Base-by-base conservation (phyloP, 2,113 vertebrate species). In the Oryctolagus cuniculus region DNA sequence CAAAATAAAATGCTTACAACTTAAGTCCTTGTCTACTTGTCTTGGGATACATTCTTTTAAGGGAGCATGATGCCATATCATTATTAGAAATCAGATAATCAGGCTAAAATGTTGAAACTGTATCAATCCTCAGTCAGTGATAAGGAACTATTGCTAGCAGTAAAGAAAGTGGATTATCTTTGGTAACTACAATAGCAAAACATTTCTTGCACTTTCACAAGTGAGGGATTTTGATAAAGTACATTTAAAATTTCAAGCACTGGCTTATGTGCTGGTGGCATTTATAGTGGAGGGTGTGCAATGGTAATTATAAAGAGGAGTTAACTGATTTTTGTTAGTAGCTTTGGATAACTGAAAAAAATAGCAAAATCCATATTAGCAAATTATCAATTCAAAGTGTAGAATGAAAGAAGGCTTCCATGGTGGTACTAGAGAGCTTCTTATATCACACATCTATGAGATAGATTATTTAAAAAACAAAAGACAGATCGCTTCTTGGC, bases 241-340 rank as follows among this genome's bases (percentile, higher is more conserved):
- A 13, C 29, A 74, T 2, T 13, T 4, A 82, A 49, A 91, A 61
- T 38, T 17, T 6, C 29, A 51, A 49, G 13, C 17, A 67, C 29
- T 22, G 17, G 16, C 27, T 58, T 53, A 74, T 44, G 25, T 5
- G 55, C 7, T 80, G 27, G 34, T 74, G 12, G 0, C 5, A 25
- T 8, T 25, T 31, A 49, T 6, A 5, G 17, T 34, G 16, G 10
- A 10, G 6, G 34, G 2, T 1, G 7, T 21, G 27, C 2, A 64
- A 53, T 64, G 11, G n/a, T 36, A 93, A 72, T 63, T 51, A 51
- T 31, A 58, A 92, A 89, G 44, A 84, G 6, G 44, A 67, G 31
- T 75, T 90, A 80, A 21, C 29, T 22, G 4, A 58, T 21, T 69
- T 86, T 90, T 86, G 63, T 93, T 85, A 75, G 70, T 58, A 55